Base-by-base conservation (phyloP, 2,113 vertebrate genomes). In the Phoenicopterus ruber region DNA sequence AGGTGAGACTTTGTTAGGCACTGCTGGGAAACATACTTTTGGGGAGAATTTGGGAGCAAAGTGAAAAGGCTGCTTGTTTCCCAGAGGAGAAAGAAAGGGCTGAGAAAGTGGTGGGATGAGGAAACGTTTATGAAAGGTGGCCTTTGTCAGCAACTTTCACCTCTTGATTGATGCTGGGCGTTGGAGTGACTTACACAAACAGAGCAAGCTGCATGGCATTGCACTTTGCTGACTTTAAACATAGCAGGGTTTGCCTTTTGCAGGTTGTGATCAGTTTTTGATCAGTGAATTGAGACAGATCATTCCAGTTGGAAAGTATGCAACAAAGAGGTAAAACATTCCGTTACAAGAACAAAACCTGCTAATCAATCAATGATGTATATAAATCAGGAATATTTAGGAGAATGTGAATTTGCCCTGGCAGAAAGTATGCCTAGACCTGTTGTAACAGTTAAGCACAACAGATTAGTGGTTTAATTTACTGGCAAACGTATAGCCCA, bases 141-240 rank as follows among this genome's bases (percentile, higher is more conserved):
- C 74, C 86, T 96, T 92, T 82, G 72, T 95, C 82, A 83, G 86
- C 86, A 86, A 1, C 54, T 88, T 95, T 83, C 49, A 86, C 73
- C n/a, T 94, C 47, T 58, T 96, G 93, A 86, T 93, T 88, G 91
- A 93, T 94, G 82, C 79, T 83, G 63, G 86, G 67, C 7, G 2
- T 96, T 92, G 63, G 79, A 93, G 63, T 80, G 44, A 62, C 76
- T 88, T 94, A 54, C 40, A 90, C 42, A 96, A 95, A 92, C 44
- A 94, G 47, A 82, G 29, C 13, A 73, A 82, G 42, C 36, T 90
- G 58, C 58, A 42, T 54, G 62, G 31, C 54, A 57, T 49, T 73
- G 79, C 82, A 73, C 59, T 92, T 92, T 3, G 12, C 54, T 38
- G 55, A 28, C 49, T 93, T 83, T 10, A 81, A 66, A 50, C 46